phyloP scores from a whole-genome alignment of 1,140 invertebrate species.

The Zaprionus davidi region DNA sequence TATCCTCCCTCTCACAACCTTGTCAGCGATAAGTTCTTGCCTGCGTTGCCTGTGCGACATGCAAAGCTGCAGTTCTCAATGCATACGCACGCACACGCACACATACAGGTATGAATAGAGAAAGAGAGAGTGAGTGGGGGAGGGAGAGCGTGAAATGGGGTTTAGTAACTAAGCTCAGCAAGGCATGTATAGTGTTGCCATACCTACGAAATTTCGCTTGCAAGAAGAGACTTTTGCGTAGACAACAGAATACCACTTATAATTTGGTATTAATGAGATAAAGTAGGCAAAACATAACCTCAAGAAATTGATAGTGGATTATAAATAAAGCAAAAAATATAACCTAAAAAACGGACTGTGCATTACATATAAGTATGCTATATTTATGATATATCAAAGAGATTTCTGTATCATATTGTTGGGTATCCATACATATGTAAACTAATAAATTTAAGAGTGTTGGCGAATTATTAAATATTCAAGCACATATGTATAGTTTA shows the following conservation, averaged over 20 bases:
- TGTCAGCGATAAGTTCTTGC: background rate
- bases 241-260: background rate
- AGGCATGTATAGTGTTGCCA: background rate
- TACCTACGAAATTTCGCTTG: slow-evolving; percentile 12
- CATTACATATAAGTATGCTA: background rate
- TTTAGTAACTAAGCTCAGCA: background rate
- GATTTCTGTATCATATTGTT: background rate
- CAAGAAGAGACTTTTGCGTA: background rate
- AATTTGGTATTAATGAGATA: background rate
- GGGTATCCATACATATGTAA: background rate
- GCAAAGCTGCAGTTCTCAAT: slow-evolving; percentile 51
- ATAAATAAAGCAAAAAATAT: background rate
- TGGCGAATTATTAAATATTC: background rate
- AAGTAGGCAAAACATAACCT: background rate
- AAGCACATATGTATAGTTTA: background rate
- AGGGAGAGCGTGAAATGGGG: background rate
- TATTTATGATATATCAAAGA: background rate
- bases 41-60: slow-evolving; percentile 39
- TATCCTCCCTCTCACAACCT: background rate
- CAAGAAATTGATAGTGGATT: background rate
- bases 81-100: slow-evolving; percentile 7
- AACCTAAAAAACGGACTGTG: background rate
- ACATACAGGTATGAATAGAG: background rate
- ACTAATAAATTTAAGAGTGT: background rate
- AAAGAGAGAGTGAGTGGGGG: background rate